These are phyloP conservation scores for Pelosia muscerda DNA, from an alignment of 2,888 invertebrate species.

Conservation along the genomic window DNA sequence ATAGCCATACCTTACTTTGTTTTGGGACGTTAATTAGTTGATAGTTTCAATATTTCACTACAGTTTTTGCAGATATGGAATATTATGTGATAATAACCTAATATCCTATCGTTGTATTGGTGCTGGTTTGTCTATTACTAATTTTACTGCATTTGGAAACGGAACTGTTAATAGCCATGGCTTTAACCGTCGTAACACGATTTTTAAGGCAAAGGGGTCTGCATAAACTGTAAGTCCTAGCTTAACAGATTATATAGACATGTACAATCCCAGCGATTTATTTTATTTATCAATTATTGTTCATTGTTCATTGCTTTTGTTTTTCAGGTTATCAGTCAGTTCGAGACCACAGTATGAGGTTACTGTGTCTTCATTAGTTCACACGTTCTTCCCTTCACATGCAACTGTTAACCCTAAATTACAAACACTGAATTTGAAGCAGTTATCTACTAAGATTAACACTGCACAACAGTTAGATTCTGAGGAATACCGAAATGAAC, in stretches of 20 bases:
- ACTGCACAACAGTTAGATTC: conserved; percentile 80
- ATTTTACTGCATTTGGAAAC: neutral
- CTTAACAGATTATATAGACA: neutral
- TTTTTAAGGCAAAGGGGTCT: conserved; percentile 61
- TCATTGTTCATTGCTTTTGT: conserved; percentile 2
- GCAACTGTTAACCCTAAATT: conserved; percentile 46
- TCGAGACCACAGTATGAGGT: conserved; percentile 49
- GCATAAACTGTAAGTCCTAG: conserved; percentile 68
- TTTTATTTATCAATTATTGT: neutral
- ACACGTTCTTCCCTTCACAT: conserved; percentile 48
- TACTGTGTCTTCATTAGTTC: conserved; percentile 43
- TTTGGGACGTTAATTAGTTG: neutral
- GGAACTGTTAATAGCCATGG: conserved; percentile 36
- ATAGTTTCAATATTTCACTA: neutral
- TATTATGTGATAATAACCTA: conserved; percentile 5
- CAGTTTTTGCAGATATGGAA: neutral
- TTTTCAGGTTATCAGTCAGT: conserved; percentile 64
- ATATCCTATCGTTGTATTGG: conserved; percentile 1
- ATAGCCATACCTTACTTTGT: neutral
- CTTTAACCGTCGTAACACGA: conserved; percentile 59
- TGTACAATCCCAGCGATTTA: neutral
- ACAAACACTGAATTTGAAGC: conserved; percentile 32
- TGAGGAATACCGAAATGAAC: conserved; percentile 87
- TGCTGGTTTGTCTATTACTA: neutral
- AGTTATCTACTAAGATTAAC: conserved; percentile 67